These are phyloP conservation scores for Eutrigla gurnardus DNA, from an alignment of 2,797 vertebrate species.

Conservation along the genomic window DNA sequence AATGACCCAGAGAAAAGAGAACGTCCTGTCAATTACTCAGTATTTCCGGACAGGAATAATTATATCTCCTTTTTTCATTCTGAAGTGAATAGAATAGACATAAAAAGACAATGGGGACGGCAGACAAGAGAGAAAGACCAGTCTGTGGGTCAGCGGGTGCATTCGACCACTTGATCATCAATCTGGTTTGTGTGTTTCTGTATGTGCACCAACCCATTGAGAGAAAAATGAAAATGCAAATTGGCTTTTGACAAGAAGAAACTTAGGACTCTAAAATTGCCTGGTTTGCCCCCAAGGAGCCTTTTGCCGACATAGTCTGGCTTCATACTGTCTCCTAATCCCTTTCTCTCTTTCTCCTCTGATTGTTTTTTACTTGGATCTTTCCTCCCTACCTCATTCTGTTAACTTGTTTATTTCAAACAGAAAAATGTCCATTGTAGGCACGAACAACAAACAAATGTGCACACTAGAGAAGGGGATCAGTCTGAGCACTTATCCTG, in stretches of 20 bases:
- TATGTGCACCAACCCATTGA: conserved; percentile 1
- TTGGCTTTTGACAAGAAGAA: conserved; percentile 40
- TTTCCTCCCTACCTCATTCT: background rate
- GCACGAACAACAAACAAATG: background rate
- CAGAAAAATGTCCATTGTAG: background rate
- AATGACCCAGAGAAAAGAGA: conserved; percentile 18
- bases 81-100: conserved; percentile 27
- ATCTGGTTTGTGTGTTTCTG: conserved; percentile 16
- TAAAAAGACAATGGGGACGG: conserved; percentile 28
- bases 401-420: background rate
- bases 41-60: conserved; percentile 13
- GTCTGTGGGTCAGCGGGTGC: conserved; percentile 9
- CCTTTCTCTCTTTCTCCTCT: background rate
- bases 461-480: background rate
- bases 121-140: conserved; percentile 15
- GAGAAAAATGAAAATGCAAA: conserved; percentile 49
- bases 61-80: conserved; percentile 29
- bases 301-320: conserved; percentile 3
- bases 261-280: conserved; percentile 18
- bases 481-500: background rate
- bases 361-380: background rate
- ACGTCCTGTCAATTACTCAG: conserved; percentile 11
- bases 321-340: background rate
- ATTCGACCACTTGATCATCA: conserved; percentile 42
- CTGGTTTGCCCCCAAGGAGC: conserved; percentile 8